phyloP scores from a whole-genome alignment of 1,140 invertebrate genomes.

The Zaprionus ghesquierei region DNA sequence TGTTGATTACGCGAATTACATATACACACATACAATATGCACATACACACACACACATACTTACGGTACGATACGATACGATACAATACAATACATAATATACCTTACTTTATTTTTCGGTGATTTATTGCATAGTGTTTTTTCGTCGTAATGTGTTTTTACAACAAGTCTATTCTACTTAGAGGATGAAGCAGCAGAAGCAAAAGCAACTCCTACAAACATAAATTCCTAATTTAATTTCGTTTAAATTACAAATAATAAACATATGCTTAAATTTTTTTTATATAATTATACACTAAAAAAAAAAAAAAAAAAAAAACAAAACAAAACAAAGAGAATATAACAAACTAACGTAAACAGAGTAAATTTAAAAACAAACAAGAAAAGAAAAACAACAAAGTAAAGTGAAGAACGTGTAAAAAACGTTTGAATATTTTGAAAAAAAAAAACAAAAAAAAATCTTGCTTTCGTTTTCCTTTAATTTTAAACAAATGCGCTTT shows the following conservation, averaged over 20 bases:
- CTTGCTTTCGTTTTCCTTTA: constrained; percentile 58
- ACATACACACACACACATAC: constrained; percentile 54
- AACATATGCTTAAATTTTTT: constrained; percentile 76
- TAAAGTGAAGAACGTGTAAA: constrained; percentile 73
- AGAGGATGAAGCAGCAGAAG: background rate
- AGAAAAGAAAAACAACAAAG: constrained; percentile 55
- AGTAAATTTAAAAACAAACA: constrained; percentile 29
- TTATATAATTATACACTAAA: constrained; percentile 72
- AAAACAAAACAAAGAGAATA: constrained; percentile 54
- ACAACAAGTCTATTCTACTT: constrained; percentile 54
- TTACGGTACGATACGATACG: background rate
- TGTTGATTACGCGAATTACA: constrained; percentile 57
- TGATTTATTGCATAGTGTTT: constrained; percentile 79
- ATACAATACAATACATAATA: constrained; percentile 53
- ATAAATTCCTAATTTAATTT: constrained; percentile 80
- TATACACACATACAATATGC: constrained; percentile 57
- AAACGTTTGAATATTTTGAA: constrained; percentile 71
- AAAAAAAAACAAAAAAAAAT: constrained; percentile 58
- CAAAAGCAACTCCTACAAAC: constrained; percentile 68
- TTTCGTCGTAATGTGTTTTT: constrained; percentile 65
- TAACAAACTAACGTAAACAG: constrained; percentile 48
- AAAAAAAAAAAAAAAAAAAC: constrained; percentile 49
- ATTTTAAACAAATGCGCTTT: constrained; percentile 31
- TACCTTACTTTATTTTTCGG: constrained; percentile 75
- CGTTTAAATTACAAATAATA: constrained; percentile 73